Percentiles rank a stretch among this genome's conserved stretches.
Evolutionary conservation across 2,113 vertebrate species (phyloP).

Genomic region (Plecturocebus donacophilus): DNA sequence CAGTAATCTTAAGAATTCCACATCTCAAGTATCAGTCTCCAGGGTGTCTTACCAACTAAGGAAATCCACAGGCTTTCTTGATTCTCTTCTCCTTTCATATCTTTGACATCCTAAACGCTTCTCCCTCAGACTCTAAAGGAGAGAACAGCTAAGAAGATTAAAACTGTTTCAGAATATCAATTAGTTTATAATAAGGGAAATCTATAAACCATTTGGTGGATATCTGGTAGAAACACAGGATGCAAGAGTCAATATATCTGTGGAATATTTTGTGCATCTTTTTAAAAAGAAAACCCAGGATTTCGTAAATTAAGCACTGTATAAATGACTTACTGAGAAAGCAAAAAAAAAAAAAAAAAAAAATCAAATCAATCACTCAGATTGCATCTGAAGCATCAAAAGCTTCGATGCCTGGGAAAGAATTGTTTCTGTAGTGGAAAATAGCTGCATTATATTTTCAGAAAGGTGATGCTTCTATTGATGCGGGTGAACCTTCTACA

Average conservation of each 20-base stretch:
- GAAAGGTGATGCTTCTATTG: constrained; percentile 51
- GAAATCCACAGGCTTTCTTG: neutral
- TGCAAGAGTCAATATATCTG: constrained; percentile 45
- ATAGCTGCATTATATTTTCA: constrained; percentile 58
- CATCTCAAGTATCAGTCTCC: neutral
- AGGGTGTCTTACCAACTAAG: neutral
- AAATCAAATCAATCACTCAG: constrained; percentile 28
- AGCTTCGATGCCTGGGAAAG: constrained; percentile 41
- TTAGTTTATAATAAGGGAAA: constrained; percentile 65
- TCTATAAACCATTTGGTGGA: constrained; percentile 57
- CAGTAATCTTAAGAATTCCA: neutral
- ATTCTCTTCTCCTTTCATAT: constrained; percentile 27
- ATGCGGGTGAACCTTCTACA: neutral
- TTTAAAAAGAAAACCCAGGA: neutral
- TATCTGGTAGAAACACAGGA: constrained; percentile 44
- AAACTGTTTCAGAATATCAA: constrained; percentile 51
- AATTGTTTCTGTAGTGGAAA: constrained; percentile 50
- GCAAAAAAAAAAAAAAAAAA: neutral
- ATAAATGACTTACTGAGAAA: constrained; percentile 57
- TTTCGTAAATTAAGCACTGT: constrained; percentile 59
- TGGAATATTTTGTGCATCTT: constrained; percentile 52
- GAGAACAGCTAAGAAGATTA: constrained; percentile 40
- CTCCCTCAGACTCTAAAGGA: constrained; percentile 21
- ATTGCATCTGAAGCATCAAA: constrained; percentile 60
- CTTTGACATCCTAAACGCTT: neutral